Conservation (phyloP, 2,888 invertebrate genomes). For the Lasioglossum morio region DNA sequence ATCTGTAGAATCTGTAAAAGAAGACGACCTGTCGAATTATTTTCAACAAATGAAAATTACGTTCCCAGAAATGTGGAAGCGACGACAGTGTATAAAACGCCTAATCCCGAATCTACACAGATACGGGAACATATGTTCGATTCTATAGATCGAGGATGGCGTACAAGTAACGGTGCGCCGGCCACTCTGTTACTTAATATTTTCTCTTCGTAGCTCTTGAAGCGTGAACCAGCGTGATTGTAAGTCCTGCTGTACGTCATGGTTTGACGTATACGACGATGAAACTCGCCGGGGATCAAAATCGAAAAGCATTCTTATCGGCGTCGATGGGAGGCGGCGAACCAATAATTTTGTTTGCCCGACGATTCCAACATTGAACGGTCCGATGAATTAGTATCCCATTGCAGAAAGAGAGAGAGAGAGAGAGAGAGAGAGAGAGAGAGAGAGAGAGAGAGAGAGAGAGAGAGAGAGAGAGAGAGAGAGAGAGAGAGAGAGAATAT, state of each 20-base stretch:
- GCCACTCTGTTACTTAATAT: constrained; percentile 25
- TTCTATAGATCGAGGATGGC: constrained; percentile 12
- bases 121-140: constrained; percentile 42
- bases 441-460: background rate
- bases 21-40: too few species aligned
- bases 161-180: constrained; percentile 35
- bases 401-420: background rate
- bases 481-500: background rate
- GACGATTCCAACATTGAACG: background rate
- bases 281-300: background rate
- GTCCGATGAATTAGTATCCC: background rate
- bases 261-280: background rate
- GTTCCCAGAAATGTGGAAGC: background rate
- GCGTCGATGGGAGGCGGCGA: background rate
- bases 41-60: too few species aligned
- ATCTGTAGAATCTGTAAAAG: background rate
- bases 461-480: background rate
- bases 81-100: background rate
- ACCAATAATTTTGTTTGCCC: background rate
- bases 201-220: background rate
- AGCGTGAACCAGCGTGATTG: background rate
- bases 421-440: too few species aligned
- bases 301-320: background rate
- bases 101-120: background rate
- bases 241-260: background rate